Evolutionary conservation across 2,888 invertebrate genomes (phyloP), one percentile per base, ranked within the genome.

Genomic region (Rhabditophanes sp.): DNA sequence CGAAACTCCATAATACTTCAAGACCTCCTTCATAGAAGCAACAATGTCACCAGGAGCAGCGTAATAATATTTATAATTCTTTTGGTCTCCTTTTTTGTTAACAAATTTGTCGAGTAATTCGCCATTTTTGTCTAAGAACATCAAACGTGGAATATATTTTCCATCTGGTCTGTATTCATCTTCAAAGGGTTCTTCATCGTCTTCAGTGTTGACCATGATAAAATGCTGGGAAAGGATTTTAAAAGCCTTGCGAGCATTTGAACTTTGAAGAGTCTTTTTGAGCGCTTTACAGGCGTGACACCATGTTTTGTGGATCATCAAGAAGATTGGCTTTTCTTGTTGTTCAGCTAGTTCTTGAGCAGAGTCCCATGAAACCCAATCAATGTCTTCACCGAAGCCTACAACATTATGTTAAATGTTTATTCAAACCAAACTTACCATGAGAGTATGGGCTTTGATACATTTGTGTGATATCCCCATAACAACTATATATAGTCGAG

Each of bases 251-350:
- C 56, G 47, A n/a, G 60, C 60, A 30, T 61, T 61, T 16, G 60
- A 56, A 40, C 61, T 59, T 37, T 56, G 55, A 55, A 60, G 58
- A 11, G 56, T 53, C 45, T 60, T 60, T 42, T 61, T 58, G 33
- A 60, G 41, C 5, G 60, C 60, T 59, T 67, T 67, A 56, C 69
- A 70, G 20, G 69, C 70, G 22, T 68, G 67, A 50, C 69, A 70
- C 69, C 70, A 70, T 3, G 66, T 55, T 45, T 70, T 70, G 55
- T 70, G 69, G 23, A 70, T 67, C 12, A 70, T 44, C 34, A 70
- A 44, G 64, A 70, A 66, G 37, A 68, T 45, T 17, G 69, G 68
- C 47, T 68, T 69, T 35, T 59, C 43, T 27, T 42, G 41, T 36
- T 58, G 53, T 22, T 60, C 37, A 6, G 63, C 57, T 1, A 48